Conservation (phyloP, 2,113 vertebrate genomes). For the Odontophorus gujanensis region DNA sequence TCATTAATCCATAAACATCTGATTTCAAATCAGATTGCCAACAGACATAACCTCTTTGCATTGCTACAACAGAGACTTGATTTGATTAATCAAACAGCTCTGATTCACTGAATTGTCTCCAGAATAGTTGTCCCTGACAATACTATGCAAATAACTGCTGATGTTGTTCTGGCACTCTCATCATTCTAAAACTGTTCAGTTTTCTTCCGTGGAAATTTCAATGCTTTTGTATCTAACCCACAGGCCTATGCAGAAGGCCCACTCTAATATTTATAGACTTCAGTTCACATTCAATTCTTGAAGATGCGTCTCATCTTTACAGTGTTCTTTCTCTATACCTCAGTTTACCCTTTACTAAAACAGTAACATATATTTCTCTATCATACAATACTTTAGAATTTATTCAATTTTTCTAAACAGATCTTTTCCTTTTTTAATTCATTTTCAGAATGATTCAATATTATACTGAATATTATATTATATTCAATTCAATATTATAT, state of each 20-base stretch:
- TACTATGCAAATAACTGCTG: conserved; percentile 43
- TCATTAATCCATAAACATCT: conserved; percentile 73
- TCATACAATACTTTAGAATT: neutral
- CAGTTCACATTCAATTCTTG: neutral
- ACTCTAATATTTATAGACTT: neutral
- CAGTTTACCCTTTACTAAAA: neutral
- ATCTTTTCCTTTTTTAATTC: neutral
- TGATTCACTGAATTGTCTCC: conserved; percentile 72
- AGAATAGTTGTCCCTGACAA: conserved; percentile 56
- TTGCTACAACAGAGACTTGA: conserved; percentile 73
- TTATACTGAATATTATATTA: too few species aligned
- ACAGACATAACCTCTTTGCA: conserved; percentile 69
- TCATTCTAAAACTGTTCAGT: conserved; percentile 30
- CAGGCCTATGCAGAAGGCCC: neutral
- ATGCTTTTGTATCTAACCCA: neutral
- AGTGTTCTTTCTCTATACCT: neutral
- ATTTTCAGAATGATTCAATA: neutral
- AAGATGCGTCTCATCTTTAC: neutral
- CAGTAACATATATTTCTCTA: neutral
- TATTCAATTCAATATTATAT: neutral
- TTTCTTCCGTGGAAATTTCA: neutral
- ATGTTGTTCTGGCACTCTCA: neutral
- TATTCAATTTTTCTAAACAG: neutral
- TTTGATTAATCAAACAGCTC: conserved; percentile 77
- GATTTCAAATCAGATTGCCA: conserved; percentile 74